These are phyloP conservation scores for Lytechinus variegatus DNA, from an alignment of 35 echinoderm and acorn worm genomes.

Conservation along the genomic window DNA sequence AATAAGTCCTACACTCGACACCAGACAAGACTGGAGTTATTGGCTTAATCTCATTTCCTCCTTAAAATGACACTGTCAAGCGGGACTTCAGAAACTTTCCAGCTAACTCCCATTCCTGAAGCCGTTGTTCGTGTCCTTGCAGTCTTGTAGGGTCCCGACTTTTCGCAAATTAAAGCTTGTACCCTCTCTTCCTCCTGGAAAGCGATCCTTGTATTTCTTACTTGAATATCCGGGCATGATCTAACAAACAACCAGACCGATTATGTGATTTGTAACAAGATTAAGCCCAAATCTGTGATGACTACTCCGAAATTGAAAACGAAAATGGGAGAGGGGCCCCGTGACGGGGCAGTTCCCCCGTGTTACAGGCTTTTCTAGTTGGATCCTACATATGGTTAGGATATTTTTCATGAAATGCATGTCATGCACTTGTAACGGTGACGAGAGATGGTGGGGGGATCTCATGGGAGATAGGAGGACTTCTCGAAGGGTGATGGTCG, in stretches of 20 bases:
- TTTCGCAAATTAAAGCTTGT: neutral
- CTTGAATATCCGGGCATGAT: neutral
- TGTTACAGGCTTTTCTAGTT: neutral
- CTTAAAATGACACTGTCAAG: slow-evolving; percentile 12
- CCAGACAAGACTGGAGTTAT: neutral
- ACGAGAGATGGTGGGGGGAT: neutral
- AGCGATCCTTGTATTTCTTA: neutral
- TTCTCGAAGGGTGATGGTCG: neutral
- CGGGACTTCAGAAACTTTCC: neutral
- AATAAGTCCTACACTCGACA: slow-evolving; percentile 2
- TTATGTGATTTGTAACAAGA: slow-evolving; percentile 5
- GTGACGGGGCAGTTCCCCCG: neutral
- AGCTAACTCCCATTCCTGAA: neutral
- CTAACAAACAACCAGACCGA: neutral
- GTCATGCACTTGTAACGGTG: slow-evolving; percentile 8
- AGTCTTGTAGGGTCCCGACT: neutral
- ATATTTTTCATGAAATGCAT: slow-evolving; percentile 13
- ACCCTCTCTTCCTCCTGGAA: neutral
- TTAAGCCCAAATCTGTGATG: neutral
- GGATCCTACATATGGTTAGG: neutral
- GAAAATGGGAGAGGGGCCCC: neutral
- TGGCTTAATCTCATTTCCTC: slow-evolving; percentile 11
- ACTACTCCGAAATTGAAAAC: neutral
- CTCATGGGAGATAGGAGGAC: neutral
- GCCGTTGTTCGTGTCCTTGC: neutral